These are phyloP conservation scores for Archips crataeganus DNA, from an alignment of 2,888 invertebrate genomes.

Conservation along the genomic window DNA sequence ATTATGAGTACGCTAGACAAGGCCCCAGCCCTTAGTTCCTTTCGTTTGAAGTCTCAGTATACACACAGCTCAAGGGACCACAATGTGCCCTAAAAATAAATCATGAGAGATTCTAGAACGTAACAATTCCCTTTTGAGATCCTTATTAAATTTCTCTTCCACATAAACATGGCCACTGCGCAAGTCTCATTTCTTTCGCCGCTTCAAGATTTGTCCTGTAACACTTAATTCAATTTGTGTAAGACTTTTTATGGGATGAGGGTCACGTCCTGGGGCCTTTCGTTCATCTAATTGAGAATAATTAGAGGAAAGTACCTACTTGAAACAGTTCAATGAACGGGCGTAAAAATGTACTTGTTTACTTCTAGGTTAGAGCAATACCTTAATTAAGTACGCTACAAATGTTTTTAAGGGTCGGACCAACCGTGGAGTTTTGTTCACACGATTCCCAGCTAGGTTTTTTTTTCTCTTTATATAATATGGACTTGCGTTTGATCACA, in stretches of 20 bases:
- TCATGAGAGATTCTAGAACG: conserved; percentile 16
- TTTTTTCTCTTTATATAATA: no score
- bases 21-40: neutral
- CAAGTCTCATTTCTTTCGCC: conserved; percentile 5
- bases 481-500: no score
- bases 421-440: neutral
- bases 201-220: conserved; percentile 48
- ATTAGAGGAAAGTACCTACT: conserved; percentile 37
- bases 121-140: conserved; percentile 27
- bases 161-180: conserved; percentile 19
- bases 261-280: conserved; percentile 37
- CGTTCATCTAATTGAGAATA: conserved; percentile 44
- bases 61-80: neutral
- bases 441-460: no score
- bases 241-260: conserved; percentile 53
- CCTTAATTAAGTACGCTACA: conserved; percentile 21
- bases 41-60: conserved; percentile 2
- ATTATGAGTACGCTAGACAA: no score
- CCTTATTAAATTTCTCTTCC: conserved; percentile 33
- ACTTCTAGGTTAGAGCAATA: conserved; percentile 9
- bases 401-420: neutral
- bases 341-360: conserved; percentile 36
- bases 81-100: conserved; percentile 14
- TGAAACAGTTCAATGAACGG: conserved; percentile 6
- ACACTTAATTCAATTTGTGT: conserved; percentile 60